Conservation (phyloP, 2,113 vertebrate species). For the Ceyx melanurus region DNA sequence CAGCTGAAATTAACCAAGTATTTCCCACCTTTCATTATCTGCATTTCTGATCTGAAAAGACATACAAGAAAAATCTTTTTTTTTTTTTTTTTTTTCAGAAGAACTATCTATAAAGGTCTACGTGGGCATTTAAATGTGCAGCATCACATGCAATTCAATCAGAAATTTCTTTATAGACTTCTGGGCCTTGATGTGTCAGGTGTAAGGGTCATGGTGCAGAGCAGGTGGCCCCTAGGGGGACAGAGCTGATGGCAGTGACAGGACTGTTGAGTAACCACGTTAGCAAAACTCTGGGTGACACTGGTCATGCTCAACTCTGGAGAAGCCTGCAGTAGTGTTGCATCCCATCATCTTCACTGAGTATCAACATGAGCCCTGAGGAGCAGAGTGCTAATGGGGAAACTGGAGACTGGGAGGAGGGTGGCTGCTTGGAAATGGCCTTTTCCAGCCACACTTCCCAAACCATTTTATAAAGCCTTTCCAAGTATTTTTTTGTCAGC, state of each 20-base stretch:
- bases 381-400: slow-evolving; percentile 17
- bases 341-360: slow-evolving; percentile 61
- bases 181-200: slow-evolving; percentile 46
- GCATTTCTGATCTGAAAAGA: slow-evolving; percentile 10
- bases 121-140: slow-evolving; percentile 5
- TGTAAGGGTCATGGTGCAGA: slow-evolving; percentile 67
- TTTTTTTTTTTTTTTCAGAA: slow-evolving; percentile 1
- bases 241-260: slow-evolving; percentile 52
- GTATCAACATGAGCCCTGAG: slow-evolving; percentile 56
- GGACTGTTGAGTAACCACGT: slow-evolving; percentile 61
- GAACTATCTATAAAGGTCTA: not conserved
- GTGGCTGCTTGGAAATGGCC: slow-evolving; percentile 16
- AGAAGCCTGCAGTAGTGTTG: slow-evolving; percentile 70
- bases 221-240: slow-evolving; percentile 49
- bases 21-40: slow-evolving; percentile 24
- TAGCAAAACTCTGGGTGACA: slow-evolving; percentile 67
- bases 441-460: slow-evolving; percentile 5
- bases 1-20: not conserved
- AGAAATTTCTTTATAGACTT: slow-evolving; percentile 17
- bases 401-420: not conserved
- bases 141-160: not conserved
- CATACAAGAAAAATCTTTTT: not conserved
- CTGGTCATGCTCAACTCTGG: slow-evolving; percentile 47
- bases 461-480: not conserved
- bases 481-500: not conserved